A percentile compares a stretch with the other conserved stretches of the same genome.
Conservation (phyloP, 1,140 invertebrate genomes). For the Kradibia gibbosae region DNA sequence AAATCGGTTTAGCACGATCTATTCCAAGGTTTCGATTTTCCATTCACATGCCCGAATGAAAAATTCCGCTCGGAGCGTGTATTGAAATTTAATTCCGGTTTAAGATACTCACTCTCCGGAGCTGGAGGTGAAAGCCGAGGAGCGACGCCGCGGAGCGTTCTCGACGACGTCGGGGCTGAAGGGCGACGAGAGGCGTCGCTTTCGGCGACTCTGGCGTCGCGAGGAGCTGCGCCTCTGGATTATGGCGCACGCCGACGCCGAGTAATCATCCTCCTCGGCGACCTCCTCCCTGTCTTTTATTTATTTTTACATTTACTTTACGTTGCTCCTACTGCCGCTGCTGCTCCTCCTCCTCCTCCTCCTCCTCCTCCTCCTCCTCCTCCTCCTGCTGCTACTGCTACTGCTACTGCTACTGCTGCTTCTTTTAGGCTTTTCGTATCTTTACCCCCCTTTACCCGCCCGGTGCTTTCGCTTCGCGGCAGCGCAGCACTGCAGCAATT, state of each 20-base stretch:
- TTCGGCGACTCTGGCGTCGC: conserved; percentile 75
- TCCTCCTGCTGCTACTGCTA: no score
- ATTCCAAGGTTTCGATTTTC: neutral
- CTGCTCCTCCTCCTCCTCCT: no score
- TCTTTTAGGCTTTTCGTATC: no score
- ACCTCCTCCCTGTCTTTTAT: conserved; percentile 63
- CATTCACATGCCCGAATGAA: neutral
- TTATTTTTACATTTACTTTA: no score
- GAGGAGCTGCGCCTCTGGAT: conserved; percentile 82
- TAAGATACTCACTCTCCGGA: conserved; percentile 84
- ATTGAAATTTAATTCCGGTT: neutral
- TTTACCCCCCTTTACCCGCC: no score
- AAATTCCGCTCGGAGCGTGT: neutral
- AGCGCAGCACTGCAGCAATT: no score
- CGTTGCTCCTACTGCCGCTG: no score
- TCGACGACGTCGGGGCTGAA: conserved; percentile 74
- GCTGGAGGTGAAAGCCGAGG: conserved; percentile 87
- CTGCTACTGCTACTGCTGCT: no score
- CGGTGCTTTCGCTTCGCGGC: no score
- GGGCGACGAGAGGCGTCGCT: conserved; percentile 80
- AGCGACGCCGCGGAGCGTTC: conserved; percentile 75
- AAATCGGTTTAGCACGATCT: neutral
- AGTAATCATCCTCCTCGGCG: conserved; percentile 85
- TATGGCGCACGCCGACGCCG: conserved; percentile 85
- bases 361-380: no score